A percentile compares a stretch with the other conserved stretches of the same genome.
phyloP scores from a whole-genome alignment of 2,888 invertebrate species.

The Deilephila elpenor region DNA sequence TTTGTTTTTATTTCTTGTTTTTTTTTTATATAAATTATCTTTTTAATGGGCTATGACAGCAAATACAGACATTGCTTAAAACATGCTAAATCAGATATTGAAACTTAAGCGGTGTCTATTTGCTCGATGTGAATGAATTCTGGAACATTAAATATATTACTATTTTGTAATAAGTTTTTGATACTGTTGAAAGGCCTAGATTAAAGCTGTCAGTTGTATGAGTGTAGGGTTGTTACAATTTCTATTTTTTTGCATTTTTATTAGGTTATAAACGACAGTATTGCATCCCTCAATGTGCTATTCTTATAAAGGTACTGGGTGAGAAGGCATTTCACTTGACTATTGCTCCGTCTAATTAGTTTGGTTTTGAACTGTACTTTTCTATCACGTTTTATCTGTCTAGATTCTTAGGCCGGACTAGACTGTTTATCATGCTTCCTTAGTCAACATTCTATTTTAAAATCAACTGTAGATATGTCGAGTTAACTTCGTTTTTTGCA shows the following conservation, averaged over 20 bases:
- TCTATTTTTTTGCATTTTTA: not conserved
- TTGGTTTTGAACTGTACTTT: slow-evolving; percentile 24
- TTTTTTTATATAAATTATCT: not conserved
- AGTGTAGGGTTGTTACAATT: not conserved
- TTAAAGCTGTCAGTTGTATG: not conserved
- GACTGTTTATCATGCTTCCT: not conserved
- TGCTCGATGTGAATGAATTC: not conserved
- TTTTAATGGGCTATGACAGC: not conserved
- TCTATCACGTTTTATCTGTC: not conserved
- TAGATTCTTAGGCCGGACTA: not conserved
- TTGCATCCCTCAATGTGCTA: slow-evolving; percentile 17
- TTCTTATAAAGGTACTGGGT: slow-evolving; percentile 19
- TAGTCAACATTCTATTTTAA: not conserved
- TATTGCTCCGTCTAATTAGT: slow-evolving; percentile 9
- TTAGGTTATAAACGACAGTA: slow-evolving; percentile 14
- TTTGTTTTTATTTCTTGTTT: not conserved
- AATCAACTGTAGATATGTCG: slow-evolving; percentile 2
- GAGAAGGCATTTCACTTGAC: slow-evolving; percentile 7
- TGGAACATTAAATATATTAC: slow-evolving; percentile 6
- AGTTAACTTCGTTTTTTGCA: not conserved
- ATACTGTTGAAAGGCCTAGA: not conserved
- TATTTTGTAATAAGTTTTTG: not conserved
- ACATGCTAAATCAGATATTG: not conserved
- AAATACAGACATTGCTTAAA: slow-evolving; percentile 1
- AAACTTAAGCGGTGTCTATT: slow-evolving; percentile 3